Conservation (phyloP, 2,888 invertebrate genomes). For the Cryptocephalus moraei region DNA sequence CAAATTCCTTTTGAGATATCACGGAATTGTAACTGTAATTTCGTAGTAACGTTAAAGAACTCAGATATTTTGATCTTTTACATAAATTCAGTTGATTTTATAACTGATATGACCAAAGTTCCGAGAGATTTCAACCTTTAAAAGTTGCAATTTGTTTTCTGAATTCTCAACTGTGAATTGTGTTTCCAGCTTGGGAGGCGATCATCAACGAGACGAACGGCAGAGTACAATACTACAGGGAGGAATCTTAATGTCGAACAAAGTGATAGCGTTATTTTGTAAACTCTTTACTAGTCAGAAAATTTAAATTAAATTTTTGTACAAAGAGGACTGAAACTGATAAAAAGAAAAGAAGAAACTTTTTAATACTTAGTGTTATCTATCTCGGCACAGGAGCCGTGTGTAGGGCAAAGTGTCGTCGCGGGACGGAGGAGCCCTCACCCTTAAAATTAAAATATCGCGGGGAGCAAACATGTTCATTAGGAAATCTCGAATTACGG, state of each 20-base stretch:
- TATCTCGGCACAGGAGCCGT: neutral
- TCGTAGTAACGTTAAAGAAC: too few relatives aligned
- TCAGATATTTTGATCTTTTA: too few relatives aligned
- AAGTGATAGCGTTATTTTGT: constrained; percentile 10
- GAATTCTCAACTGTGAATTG: neutral
- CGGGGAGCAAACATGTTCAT: constrained; percentile 11
- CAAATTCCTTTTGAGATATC: too few relatives aligned
- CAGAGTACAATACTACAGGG: constrained; percentile 49
- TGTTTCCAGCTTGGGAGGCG: constrained; percentile 58
- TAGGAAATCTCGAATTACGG: constrained; percentile 16
- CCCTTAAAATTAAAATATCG: neutral
- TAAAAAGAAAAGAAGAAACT: neutral
- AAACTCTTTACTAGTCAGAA: constrained; percentile 18
- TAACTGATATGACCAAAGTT: too few relatives aligned
- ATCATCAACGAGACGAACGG: constrained; percentile 43
- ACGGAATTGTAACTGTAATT: too few relatives aligned
- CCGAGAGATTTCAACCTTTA: too few relatives aligned
- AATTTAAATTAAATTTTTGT: constrained; percentile 3
- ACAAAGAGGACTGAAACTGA: neutral
- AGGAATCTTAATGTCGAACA: constrained; percentile 35
- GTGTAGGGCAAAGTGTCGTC: neutral
- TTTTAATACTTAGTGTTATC: neutral
- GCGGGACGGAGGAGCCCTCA: neutral
- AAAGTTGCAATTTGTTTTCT: neutral
- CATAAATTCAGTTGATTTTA: too few relatives aligned